Evolutionary conservation across 2,888 invertebrate genomes (phyloP).

Genomic region (Trissolcus brochymenae): DNA sequence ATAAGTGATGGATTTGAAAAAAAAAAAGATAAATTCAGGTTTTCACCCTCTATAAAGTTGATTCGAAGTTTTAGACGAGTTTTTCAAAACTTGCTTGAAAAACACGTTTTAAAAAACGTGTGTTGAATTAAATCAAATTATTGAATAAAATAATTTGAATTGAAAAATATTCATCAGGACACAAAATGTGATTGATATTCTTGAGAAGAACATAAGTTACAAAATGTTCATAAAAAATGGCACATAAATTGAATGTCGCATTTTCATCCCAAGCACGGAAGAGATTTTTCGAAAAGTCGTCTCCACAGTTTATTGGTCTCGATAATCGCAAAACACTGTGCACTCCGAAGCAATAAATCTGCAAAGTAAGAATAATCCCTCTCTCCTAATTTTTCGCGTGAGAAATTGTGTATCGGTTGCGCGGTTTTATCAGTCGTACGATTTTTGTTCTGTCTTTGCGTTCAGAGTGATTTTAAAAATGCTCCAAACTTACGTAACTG

Average conservation of each 20-base stretch:
- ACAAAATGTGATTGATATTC: neutral
- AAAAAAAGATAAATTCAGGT: no score
- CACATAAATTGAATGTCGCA: neutral
- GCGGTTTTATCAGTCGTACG: constrained; percentile 12
- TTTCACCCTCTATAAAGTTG: no score
- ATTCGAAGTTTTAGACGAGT: no score
- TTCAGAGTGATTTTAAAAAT: constrained; percentile 20
- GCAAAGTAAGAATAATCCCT: constrained; percentile 10
- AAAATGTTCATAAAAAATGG: neutral
- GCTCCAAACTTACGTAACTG: constrained; percentile 13
- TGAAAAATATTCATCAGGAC: neutral
- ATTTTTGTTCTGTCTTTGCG: constrained; percentile 10
- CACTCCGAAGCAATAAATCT: constrained; percentile 23
- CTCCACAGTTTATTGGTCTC: constrained; percentile 1
- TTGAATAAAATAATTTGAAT: neutral
- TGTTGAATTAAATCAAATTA: neutral
- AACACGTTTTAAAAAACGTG: no score
- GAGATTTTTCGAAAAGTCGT: constrained; percentile 4
- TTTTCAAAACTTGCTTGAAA: no score
- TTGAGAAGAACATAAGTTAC: neutral
- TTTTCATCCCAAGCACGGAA: neutral
- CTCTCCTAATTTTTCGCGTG: neutral
- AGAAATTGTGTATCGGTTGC: constrained; percentile 24
- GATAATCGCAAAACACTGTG: constrained; percentile 13
- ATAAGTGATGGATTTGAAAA: no score